Evolutionary conservation across 2,797 vertebrate genomes (phyloP).

Genomic region (Epinephelus coioides): DNA sequence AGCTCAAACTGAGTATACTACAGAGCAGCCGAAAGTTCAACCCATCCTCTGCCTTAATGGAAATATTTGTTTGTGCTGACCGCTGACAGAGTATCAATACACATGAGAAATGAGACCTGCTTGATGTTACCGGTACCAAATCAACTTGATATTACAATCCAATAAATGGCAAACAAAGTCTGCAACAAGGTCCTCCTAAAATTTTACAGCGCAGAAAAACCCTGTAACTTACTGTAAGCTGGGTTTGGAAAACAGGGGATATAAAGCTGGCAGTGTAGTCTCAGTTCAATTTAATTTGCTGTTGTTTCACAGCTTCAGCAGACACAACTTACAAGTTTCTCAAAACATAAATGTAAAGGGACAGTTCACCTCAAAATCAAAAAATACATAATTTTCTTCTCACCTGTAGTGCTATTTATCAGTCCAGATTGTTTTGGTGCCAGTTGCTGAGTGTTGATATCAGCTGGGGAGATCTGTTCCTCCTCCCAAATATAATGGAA

Average conservation of each 20-base stretch:
- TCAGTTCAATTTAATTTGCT: constrained; percentile 5
- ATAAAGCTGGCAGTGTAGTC: background rate
- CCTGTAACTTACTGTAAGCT: constrained; percentile 9
- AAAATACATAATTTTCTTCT: no score
- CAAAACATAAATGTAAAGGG: background rate
- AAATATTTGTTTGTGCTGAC: constrained; percentile 33
- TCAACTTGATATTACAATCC: constrained; percentile 43
- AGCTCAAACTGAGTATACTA: constrained; percentile 16
- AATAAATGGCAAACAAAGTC: constrained; percentile 32
- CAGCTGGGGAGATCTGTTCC: no score
- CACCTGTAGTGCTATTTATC: no score
- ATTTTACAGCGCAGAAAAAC: constrained; percentile 22
- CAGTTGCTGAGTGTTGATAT: no score
- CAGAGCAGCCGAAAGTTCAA: constrained; percentile 21
- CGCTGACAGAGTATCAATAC: constrained; percentile 25
- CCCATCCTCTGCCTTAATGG: constrained; percentile 13
- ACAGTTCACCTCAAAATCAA: no score
- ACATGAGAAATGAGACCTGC: constrained; percentile 35
- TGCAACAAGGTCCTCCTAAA: constrained; percentile 22
- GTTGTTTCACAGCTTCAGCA: background rate
- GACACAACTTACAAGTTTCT: background rate
- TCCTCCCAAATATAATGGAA: no score
- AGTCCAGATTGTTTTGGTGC: no score
- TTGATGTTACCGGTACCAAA: constrained; percentile 29
- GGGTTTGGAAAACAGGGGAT: background rate